Percentiles rank a stretch among this genome's conserved stretches.
phyloP scores from a whole-genome alignment of 1,140 invertebrate species.

The Tetramorium alpestre region DNA sequence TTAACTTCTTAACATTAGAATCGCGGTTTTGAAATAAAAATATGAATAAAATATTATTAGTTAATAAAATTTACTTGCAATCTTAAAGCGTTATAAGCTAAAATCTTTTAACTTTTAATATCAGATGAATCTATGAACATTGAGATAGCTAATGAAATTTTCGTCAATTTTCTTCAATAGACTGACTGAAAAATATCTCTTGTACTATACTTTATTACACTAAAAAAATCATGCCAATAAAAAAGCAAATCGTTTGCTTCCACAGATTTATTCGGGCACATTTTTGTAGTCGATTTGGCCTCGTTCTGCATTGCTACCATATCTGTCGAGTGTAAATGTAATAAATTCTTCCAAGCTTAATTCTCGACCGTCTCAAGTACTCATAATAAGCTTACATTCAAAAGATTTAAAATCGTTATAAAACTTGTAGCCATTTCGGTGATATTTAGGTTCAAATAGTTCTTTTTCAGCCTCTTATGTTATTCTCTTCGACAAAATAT shows the following conservation, averaged over 20 bases:
- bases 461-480: not conserved
- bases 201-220: conserved; percentile 27
- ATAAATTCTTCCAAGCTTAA: conserved; percentile 29
- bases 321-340: not conserved
- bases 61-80: not conserved
- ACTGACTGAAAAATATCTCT: conserved; percentile 29
- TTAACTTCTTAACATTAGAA: not conserved
- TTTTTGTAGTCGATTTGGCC: conserved; percentile 42
- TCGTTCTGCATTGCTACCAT: not conserved
- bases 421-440: not conserved
- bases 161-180: not conserved
- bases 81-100: not conserved
- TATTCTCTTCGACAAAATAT: not conserved
- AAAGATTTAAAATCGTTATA: not conserved
- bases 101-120: not conserved
- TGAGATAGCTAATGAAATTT: not conserved
- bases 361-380: not conserved
- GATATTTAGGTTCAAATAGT: not conserved
- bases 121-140: not conserved
- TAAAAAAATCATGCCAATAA: not conserved
- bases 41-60: not conserved
- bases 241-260: conserved; percentile 23
- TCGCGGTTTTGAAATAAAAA: not conserved
- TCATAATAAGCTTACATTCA: not conserved
- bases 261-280: conserved; percentile 52